Base-by-base conservation (phyloP, 2,113 vertebrate genomes). In the Zosterops lateralis region DNA sequence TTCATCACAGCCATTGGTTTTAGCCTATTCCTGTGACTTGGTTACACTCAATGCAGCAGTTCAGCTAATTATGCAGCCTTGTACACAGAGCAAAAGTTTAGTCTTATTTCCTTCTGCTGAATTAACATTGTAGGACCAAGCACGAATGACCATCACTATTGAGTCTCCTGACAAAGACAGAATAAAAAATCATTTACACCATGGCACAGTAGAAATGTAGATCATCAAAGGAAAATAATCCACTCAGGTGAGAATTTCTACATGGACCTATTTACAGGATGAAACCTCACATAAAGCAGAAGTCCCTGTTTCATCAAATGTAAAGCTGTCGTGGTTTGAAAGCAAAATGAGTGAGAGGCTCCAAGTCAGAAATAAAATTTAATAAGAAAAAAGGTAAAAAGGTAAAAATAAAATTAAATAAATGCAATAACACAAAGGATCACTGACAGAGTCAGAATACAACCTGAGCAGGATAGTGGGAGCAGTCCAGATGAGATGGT, bases 261-360 rank as follows among this genome's bases (percentile, higher is more conserved):
- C 75, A 24, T 53, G 16, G 54, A 5, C 9, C 88, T 88, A 14
- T 89, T 96, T 91, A 70, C 47, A 79, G 54, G 29, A 53, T 75
- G 54, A 94, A 96, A 86, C 9, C 12, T 82, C 71, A 94, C 51
- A 53, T 45, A 84, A 91, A 93, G 28, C 81, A 92, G 62, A 94
- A 88, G 31, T 67, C 31, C 14, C 16, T 78, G 22, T 60, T 82
- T 80, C 70, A 32, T 22, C 36, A 85, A 76, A 77, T 70, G 57
- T 18, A 79, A 92, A 83, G 38, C 38, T 38, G 38, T 38, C 12
- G 12, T 38, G 38, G 38, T 38, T 38, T 38, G 38, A 38, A 38
- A 38, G 38, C 38, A 38, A 38, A 38, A 38, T 12, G 38, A 38
- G 38, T 38, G 38, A 38, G 38, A 38, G 38, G 38, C 38, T 38